Base-by-base conservation (phyloP, 1,140 invertebrate genomes). In the Leptinotarsa texana region DNA sequence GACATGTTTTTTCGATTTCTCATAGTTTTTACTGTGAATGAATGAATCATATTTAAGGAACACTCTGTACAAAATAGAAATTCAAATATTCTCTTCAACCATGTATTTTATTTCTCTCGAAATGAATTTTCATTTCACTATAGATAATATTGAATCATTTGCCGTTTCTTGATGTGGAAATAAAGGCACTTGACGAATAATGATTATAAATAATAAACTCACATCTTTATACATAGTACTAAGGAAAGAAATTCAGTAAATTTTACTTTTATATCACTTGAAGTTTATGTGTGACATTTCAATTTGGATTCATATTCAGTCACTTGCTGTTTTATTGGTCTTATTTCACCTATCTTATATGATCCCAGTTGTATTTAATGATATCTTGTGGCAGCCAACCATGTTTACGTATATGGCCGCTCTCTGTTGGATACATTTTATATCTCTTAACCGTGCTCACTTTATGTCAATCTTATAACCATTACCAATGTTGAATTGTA, bases 261-360 rank as follows among this genome's bases (percentile, higher is more conserved):
- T 63, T 42, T 18, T 3, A 48, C 22, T 42, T 73, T 63, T 62
- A 73, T 73, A 42, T 75, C 77, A 63, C 75, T 75, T 72, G 76
- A 80, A 80, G 71, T 77, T 73, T 69, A 71, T 80, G 70, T 74
- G 78, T 80, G 78, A 83, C 82, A 76, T 83, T 83, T 83, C 82
- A 83, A 83, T 83, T 82, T 82, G 77, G 78, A 76, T 81, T 80
- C 80, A 81, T 82, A 81, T 78, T 74, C 80, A 82, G 81, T 82
- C 81, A 82, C 82, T 81, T 79, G 82, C 82, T 83, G 82, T 83
- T 83, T 83, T 83, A 83, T 83, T 76, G 80, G 75, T 71, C 77
- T 78, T 83, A 83, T 83, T 82, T 83, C 82, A 83, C 82, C 78
- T 79, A 81, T 82, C 78, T 83, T 83, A 82, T 81, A 78, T 79